These are phyloP conservation scores for Deilephila elpenor DNA, from an alignment of 2,888 invertebrate genomes.

Conservation along the genomic window DNA sequence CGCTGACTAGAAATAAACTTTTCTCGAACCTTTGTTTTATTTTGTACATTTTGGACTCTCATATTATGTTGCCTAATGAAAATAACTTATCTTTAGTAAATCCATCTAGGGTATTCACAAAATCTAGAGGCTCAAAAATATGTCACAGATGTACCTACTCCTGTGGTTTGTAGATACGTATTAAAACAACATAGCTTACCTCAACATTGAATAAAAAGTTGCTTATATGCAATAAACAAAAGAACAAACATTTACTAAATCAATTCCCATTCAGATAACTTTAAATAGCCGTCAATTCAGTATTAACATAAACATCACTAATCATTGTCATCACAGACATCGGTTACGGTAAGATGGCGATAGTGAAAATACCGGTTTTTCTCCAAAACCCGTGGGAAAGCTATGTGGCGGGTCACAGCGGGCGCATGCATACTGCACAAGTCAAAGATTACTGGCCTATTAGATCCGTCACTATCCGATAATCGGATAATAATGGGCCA, in stretches of 20 bases:
- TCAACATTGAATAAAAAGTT: no score
- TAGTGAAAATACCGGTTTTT: slow-evolving; percentile 55
- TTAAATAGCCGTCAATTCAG: neutral
- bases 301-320: slow-evolving; percentile 30
- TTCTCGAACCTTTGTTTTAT: no score
- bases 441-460: slow-evolving; percentile 69
- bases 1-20: neutral
- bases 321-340: slow-evolving; percentile 57
- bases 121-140: no score
- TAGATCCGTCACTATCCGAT: slow-evolving; percentile 57
- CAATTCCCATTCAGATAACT: neutral
- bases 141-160: no score
- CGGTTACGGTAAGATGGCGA: slow-evolving; percentile 61
- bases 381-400: slow-evolving; percentile 75
- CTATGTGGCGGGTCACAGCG: slow-evolving; percentile 56
- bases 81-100: no score
- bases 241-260: neutral
- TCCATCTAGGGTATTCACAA: no score
- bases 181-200: no score
- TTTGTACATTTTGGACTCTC: no score
- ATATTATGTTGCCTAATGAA: no score
- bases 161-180: no score
- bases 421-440: slow-evolving; percentile 60
- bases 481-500: slow-evolving; percentile 1
- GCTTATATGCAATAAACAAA: no score